Conservation (phyloP, 2,113 vertebrate species). For the Myiagra hebetior region DNA sequence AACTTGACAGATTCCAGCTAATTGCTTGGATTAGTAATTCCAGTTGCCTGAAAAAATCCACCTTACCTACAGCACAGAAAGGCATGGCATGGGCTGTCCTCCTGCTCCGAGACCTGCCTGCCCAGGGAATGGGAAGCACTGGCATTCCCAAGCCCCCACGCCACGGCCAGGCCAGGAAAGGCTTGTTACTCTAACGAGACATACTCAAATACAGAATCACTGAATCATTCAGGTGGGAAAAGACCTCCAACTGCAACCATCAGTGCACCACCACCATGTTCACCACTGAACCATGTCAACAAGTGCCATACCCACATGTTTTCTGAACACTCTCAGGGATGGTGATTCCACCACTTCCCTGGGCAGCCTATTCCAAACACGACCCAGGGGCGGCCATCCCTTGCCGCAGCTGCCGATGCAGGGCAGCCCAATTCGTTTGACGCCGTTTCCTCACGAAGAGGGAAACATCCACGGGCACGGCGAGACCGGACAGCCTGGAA, state of each 20-base stretch:
- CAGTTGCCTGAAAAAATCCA: neutral
- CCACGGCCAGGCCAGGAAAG: neutral
- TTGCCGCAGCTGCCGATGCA: neutral
- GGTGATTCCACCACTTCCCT: neutral
- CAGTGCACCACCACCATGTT: neutral
- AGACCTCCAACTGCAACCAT: neutral
- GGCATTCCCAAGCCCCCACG: neutral
- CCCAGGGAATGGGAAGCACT: accelerated
- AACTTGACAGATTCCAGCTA: neutral
- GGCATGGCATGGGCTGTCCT: neutral
- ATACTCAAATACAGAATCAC: neutral
- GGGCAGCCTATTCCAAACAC: neutral
- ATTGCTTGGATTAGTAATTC: conserved; percentile 11
- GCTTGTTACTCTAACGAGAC: neutral
- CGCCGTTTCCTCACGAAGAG: neutral
- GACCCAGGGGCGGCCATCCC: neutral
- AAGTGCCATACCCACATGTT: neutral
- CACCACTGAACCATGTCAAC: neutral
- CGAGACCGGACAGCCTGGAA: neutral
- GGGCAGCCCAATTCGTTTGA: accelerated
- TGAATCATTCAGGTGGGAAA: neutral
- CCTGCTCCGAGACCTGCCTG: neutral
- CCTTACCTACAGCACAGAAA: neutral
- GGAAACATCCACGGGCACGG: neutral
- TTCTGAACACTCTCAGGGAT: neutral